Conservation (phyloP, 2,888 invertebrate species). For the Ganaspis brasiliensis region DNA sequence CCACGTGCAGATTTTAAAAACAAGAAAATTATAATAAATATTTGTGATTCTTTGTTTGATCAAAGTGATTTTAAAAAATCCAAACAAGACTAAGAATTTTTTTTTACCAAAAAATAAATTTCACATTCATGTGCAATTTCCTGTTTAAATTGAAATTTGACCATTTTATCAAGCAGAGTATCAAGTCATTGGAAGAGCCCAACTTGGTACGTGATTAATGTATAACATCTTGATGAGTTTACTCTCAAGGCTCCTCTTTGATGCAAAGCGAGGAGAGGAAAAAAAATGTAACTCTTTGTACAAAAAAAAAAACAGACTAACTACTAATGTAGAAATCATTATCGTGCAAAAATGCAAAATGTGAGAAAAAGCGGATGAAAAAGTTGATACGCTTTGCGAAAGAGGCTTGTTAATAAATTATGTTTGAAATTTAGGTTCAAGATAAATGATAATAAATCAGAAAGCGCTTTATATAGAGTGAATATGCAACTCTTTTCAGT, state of each 20-base stretch:
- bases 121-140: no score
- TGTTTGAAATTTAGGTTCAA: not conserved
- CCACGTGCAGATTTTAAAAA: no score
- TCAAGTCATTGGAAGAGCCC: no score
- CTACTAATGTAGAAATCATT: not conserved
- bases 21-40: no score
- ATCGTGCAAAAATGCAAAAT: not conserved
- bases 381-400: not conserved
- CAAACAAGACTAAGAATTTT: no score
- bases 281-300: not conserved
- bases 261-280: not conserved
- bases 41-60: no score
- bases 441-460: not conserved
- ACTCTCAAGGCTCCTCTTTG: conserved; percentile 15
- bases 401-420: not conserved
- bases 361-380: not conserved
- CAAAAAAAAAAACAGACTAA: not conserved
- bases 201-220: no score
- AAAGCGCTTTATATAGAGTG: not conserved
- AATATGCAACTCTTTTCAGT: no score
- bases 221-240: conserved; percentile 10
- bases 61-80: no score
- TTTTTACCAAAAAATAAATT: no score
- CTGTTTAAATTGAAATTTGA: no score
- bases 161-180: no score